Evolutionary conservation across 1,140 invertebrate species (phyloP).

Genomic region (Leptonema lineaticorne): DNA sequence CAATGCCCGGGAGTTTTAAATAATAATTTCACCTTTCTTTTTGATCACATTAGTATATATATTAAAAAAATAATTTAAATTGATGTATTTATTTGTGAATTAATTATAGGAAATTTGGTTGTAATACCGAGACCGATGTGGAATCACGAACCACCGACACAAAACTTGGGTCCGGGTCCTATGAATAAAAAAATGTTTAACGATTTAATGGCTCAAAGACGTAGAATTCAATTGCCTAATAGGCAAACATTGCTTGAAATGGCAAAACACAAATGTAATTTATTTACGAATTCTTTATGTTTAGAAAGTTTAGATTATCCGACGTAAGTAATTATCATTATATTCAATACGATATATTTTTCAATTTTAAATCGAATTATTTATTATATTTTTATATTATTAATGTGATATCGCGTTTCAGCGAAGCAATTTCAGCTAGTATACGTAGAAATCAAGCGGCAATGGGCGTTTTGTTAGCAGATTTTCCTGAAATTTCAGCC

Average conservation of each 20-base stretch:
- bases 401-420: constrained; percentile 47
- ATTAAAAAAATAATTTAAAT: no score
- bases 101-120: constrained; percentile 25
- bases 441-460: constrained; percentile 70
- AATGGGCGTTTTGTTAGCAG: constrained; percentile 68
- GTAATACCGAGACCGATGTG: constrained; percentile 20
- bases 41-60: no score
- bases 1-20: no score
- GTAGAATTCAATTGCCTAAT: constrained; percentile 43
- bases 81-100: not conserved
- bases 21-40: no score
- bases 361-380: constrained; percentile 8
- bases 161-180: not conserved
- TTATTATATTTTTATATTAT: constrained; percentile 23
- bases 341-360: not conserved
- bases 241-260: constrained; percentile 36
- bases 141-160: constrained; percentile 1
- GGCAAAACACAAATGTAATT: constrained; percentile 60
- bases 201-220: constrained; percentile 45
- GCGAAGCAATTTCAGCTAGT: constrained; percentile 74
- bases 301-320: constrained; percentile 75
- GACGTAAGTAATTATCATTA: constrained; percentile 60
- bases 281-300: constrained; percentile 75
- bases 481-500: constrained; percentile 60
- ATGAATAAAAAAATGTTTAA: constrained; percentile 7